phyloP scores from a whole-genome alignment of 2,888 invertebrate genomes.

The Brachypterus glaber region DNA sequence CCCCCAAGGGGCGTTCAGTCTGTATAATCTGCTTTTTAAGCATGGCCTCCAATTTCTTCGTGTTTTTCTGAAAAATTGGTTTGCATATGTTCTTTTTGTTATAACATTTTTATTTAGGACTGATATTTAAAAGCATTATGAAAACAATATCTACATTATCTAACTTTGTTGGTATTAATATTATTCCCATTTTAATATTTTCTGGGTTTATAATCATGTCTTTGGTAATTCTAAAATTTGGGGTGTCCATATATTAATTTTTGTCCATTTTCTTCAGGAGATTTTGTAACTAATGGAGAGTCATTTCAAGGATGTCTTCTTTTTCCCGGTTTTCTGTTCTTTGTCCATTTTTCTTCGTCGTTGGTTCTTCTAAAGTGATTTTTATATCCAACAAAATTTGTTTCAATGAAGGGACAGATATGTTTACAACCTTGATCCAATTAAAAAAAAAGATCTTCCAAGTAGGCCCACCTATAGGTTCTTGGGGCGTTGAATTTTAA shows the following conservation, averaged over 20 bases:
- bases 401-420: no score
- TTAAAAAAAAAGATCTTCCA: no score
- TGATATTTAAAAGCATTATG: slow-evolving; percentile 31
- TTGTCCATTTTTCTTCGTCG: slow-evolving; percentile 28
- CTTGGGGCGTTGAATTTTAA: no score
- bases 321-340: slow-evolving; percentile 53
- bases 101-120: slow-evolving; percentile 27
- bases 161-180: slow-evolving; percentile 37
- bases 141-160: slow-evolving; percentile 39
- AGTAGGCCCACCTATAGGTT: no score
- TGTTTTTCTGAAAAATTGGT: slow-evolving; percentile 13
- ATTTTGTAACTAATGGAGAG: slow-evolving; percentile 48
- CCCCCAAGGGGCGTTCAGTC: no score
- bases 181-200: slow-evolving; percentile 26
- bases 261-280: slow-evolving; percentile 38
- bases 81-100: slow-evolving; percentile 9
- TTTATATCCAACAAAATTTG: slow-evolving; percentile 42
- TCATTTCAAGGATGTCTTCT: slow-evolving; percentile 56
- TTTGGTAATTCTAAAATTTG: slow-evolving; percentile 8
- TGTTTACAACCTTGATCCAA: no score
- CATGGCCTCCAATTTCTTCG: slow-evolving; percentile 36
- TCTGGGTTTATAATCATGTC: slow-evolving; percentile 17
- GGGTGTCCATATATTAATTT: slow-evolving; percentile 4
- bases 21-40: slow-evolving; percentile 29
- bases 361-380: slow-evolving; percentile 31